Evolutionary conservation across 2,797 vertebrate genomes (phyloP).

Genomic region (Hypotaenidia okinawae): DNA sequence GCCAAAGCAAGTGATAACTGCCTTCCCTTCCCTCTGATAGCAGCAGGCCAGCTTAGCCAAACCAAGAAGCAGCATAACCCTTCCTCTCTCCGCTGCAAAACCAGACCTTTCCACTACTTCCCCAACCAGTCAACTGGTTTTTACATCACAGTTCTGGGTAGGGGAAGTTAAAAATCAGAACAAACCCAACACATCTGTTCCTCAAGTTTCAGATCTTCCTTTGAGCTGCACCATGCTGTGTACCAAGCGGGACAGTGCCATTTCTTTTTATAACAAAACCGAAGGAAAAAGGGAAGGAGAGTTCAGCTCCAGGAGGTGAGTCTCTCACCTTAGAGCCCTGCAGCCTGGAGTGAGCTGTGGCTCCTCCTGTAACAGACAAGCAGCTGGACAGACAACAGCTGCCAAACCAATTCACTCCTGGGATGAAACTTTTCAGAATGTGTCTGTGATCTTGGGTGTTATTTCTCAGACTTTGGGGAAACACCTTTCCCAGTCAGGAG

Average conservation of each 20-base stretch:
- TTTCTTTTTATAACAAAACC: fast-evolving
- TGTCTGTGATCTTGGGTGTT: fast-evolving
- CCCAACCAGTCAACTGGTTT: not conserved
- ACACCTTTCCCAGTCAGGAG: not conserved
- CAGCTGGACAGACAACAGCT: not conserved
- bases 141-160: not conserved
- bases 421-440: fast-evolving
- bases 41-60: not conserved
- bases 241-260: fast-evolving
- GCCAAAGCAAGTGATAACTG: not conserved
- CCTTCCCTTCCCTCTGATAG: not conserved
- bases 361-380: fast-evolving
- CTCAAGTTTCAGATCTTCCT: not conserved
- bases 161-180: not conserved
- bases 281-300: fast-evolving
- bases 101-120: not conserved
- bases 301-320: too few relatives aligned
- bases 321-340: fast-evolving
- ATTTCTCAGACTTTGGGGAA: not conserved
- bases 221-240: fast-evolving
- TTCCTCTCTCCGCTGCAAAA: not conserved
- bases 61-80: not conserved
- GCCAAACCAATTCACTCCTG: fast-evolving
- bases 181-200: not conserved
- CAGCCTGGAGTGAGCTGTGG: fast-evolving